Percentiles rank a stretch among this genome's conserved stretches.
Conservation (phyloP, 2,888 invertebrate genomes). For the Drosophila limbata region DNA sequence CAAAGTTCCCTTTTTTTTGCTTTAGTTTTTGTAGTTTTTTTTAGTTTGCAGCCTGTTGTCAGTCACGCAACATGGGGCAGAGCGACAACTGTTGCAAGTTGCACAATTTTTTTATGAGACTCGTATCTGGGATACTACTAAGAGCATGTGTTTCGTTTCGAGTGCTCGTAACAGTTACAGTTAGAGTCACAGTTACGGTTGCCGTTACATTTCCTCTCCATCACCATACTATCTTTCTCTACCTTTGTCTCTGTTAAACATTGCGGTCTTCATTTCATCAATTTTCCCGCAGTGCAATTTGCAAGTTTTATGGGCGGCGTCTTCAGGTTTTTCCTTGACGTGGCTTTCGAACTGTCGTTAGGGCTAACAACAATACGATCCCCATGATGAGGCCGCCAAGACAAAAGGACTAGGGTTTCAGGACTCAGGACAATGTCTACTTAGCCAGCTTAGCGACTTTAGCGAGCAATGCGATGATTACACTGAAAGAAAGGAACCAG, state of each 20-base stretch:
- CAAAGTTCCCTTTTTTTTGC: not conserved
- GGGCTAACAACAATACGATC: slow-evolving; percentile 47
- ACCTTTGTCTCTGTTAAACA: not conserved
- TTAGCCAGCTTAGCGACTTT: slow-evolving; percentile 51
- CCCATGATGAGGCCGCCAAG: slow-evolving; percentile 14
- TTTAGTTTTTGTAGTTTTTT: slow-evolving; percentile 19
- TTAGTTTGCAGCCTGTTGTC: slow-evolving; percentile 41
- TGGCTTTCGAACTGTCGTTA: slow-evolving; percentile 36
- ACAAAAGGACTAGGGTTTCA: not conserved
- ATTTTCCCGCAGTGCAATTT: slow-evolving; percentile 53
- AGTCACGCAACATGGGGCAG: slow-evolving; percentile 31
- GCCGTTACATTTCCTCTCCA: slow-evolving; percentile 1
- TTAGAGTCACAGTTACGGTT: slow-evolving; percentile 9
- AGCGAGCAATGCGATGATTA: not conserved
- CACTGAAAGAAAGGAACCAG: too few relatives aligned
- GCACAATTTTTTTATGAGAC: slow-evolving; percentile 62
- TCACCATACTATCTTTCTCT: not conserved
- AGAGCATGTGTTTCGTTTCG: slow-evolving; percentile 33
- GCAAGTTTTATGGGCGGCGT: slow-evolving; percentile 61
- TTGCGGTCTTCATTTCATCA: slow-evolving; percentile 55
- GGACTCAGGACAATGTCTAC: slow-evolving; percentile 27
- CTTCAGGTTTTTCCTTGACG: slow-evolving; percentile 17
- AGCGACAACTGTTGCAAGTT: slow-evolving; percentile 52
- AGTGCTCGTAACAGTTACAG: slow-evolving; percentile 9
- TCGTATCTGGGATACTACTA: slow-evolving; percentile 26